Evolutionary conservation across 2,888 invertebrate species (phyloP).

Genomic region (Nipponacmea schrenckii): DNA sequence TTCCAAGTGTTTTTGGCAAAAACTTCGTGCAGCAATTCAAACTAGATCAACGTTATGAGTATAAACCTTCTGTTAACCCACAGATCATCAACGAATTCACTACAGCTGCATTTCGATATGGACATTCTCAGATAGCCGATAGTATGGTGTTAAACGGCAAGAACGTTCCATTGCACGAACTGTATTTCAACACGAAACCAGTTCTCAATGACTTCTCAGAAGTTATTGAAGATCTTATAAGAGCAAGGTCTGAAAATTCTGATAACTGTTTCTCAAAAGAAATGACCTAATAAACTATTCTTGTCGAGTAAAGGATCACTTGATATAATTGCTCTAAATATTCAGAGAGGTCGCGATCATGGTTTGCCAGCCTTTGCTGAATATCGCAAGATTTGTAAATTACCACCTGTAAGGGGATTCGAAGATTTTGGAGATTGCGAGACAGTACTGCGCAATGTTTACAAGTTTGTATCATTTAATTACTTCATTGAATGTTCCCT

Average conservation of each 20-base stretch:
- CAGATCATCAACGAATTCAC: background rate
- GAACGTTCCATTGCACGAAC: background rate
- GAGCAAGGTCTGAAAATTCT: background rate
- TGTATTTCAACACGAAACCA: background rate
- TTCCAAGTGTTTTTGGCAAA: background rate
- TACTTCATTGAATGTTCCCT: too few relatives aligned
- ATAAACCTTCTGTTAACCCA: background rate
- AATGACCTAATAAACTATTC: background rate
- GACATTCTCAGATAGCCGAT: background rate
- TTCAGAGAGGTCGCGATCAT: slow-evolving; percentile 38
- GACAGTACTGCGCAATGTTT: too few relatives aligned
- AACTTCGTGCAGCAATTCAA: background rate
- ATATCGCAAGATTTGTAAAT: background rate
- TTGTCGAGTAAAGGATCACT: slow-evolving; percentile 5
- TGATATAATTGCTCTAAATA: slow-evolving; percentile 31
- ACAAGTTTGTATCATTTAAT: too few relatives aligned
- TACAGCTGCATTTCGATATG: background rate
- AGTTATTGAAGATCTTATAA: slow-evolving; percentile 10
- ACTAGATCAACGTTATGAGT: background rate
- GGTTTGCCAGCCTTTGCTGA: slow-evolving; percentile 32
- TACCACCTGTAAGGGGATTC: background rate
- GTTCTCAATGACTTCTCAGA: background rate
- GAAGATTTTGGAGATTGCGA: too few relatives aligned
- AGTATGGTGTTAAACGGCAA: background rate
- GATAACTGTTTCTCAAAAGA: background rate